phyloP scores from a whole-genome alignment of 1,140 invertebrate species.

The Copidosoma floridanum region DNA sequence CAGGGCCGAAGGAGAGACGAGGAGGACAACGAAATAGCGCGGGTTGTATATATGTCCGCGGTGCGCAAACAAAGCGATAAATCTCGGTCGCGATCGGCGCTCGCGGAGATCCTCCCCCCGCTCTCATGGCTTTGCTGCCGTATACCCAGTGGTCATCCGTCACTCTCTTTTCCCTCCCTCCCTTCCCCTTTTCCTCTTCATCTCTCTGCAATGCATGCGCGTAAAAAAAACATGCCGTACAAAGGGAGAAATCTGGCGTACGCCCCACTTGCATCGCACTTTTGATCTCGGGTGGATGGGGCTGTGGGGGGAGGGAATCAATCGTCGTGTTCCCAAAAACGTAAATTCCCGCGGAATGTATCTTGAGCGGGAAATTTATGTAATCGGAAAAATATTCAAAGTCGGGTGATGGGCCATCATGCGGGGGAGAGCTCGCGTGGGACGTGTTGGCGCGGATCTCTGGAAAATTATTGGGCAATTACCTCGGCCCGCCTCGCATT shows the following conservation, averaged over 20 bases:
- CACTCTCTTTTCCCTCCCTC: no score
- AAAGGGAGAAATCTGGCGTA: neutral
- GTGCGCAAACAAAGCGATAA: constrained; percentile 13
- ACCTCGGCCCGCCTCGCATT: constrained; percentile 6
- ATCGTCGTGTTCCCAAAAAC: neutral
- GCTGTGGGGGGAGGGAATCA: neutral
- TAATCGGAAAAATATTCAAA: neutral
- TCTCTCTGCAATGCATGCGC: no score
- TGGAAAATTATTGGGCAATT: constrained; percentile 10
- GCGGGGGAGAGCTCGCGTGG: neutral
- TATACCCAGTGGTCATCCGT: neutral
- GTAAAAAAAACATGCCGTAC: no score
- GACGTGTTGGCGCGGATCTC: neutral
- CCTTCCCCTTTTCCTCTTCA: no score
- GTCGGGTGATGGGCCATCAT: no score
- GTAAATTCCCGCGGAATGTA: neutral
- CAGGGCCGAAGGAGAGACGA: no score
- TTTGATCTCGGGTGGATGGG: neutral
- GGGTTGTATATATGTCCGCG: neutral
- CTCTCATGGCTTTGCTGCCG: neutral
- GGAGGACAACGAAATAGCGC: no score
- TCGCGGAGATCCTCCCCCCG: no score
- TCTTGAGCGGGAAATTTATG: constrained; percentile 7
- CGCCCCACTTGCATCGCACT: neutral
- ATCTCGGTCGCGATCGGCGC: neutral